A percentile compares a stretch with the other conserved stretches of the same genome.
These are phyloP conservation scores for Microplitis mediator DNA, from an alignment of 1,140 invertebrate species.

Conservation along the genomic window DNA sequence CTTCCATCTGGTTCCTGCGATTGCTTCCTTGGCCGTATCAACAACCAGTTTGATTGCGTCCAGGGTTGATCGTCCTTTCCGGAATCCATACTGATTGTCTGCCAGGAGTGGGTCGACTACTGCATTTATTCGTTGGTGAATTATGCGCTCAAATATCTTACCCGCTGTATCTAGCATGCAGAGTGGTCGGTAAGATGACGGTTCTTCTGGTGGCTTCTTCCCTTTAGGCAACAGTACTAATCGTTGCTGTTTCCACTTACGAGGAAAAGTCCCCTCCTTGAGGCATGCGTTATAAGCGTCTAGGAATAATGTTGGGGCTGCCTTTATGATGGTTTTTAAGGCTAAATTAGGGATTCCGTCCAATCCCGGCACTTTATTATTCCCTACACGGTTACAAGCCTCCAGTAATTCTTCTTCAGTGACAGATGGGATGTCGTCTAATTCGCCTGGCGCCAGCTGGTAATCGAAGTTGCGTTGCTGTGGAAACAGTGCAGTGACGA, in stretches of 20 bases:
- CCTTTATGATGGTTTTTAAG: background rate
- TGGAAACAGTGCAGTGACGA: conserved; percentile 3
- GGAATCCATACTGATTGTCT: background rate
- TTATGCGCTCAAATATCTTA: background rate
- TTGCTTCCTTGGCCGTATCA: background rate
- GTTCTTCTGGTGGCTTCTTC: background rate
- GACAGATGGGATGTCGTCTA: background rate
- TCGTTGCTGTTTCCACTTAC: background rate
- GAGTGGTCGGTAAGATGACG: background rate
- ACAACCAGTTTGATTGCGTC: background rate
- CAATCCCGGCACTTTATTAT: conserved; percentile 41
- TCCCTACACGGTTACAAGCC: conserved; percentile 34
- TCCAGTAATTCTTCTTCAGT: conserved; percentile 27
- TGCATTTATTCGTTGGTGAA: background rate
- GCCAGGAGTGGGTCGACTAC: no score
- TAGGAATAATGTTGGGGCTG: background rate
- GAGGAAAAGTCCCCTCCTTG: background rate
- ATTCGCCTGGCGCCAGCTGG: background rate
- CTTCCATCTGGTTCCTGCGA: conserved; percentile 2
- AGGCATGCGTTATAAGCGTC: background rate
- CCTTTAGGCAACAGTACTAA: background rate
- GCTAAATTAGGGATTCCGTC: conserved; percentile 34
- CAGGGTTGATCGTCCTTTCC: background rate
- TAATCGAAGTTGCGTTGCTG: background rate
- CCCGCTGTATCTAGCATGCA: background rate